These are phyloP conservation scores for Mystacornis crossleyi DNA, from an alignment of 2,113 vertebrate genomes.

Conservation along the genomic window DNA sequence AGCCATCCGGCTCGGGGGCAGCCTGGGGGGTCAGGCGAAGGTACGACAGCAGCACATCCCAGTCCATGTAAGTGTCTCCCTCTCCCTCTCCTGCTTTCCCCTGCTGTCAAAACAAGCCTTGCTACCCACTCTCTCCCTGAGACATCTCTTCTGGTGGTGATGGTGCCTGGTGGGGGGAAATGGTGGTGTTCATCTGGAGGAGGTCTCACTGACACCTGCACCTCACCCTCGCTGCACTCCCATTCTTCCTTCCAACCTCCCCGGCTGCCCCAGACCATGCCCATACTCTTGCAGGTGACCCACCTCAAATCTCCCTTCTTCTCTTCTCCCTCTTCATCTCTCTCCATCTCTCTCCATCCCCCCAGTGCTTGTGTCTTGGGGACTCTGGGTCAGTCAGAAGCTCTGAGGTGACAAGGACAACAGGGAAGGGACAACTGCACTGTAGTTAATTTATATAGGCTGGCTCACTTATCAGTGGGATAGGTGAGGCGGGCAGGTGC, in stretches of 20 bases:
- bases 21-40: slow-evolving; percentile 80
- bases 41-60: slow-evolving; percentile 76
- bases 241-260: not conserved
- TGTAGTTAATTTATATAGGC: not conserved
- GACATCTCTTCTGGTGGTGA: not conserved
- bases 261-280: not conserved
- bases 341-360: not conserved
- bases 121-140: not conserved
- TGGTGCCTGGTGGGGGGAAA: not conserved
- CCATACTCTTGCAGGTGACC: not conserved
- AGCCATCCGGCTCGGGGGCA: slow-evolving; percentile 51
- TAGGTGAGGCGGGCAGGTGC: not conserved
- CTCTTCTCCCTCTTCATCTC: not conserved
- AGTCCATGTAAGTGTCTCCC: slow-evolving; percentile 80
- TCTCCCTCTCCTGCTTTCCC: not conserved
- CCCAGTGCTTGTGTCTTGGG: not conserved
- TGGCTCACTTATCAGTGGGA: not conserved
- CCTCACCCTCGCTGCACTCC: accelerated
- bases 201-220: not conserved
- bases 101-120: not conserved
- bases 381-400: not conserved
- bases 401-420: not conserved
- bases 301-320: not conserved
- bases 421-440: not conserved
- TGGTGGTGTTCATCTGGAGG: not conserved